These are phyloP conservation scores for Eumacrocentrus americanus DNA, from an alignment of 2,888 invertebrate species.

Conservation along the genomic window DNA sequence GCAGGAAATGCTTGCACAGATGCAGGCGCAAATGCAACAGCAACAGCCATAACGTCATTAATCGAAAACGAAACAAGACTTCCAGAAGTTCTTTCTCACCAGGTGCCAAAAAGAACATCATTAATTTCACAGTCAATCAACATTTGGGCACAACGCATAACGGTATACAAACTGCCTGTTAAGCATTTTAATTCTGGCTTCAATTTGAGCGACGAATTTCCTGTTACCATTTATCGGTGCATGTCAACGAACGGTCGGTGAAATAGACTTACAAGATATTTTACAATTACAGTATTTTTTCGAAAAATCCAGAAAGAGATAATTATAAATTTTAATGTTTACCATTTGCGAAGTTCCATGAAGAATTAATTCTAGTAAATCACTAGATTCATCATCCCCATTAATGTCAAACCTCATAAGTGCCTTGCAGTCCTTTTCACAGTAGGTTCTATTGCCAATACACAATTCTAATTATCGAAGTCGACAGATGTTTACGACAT, in stretches of 20 bases:
- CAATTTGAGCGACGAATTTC: constrained; percentile 13
- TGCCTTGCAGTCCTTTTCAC: constrained; percentile 25
- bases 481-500: not conserved
- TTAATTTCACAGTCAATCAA: constrained; percentile 23
- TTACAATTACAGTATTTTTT: constrained; percentile 37
- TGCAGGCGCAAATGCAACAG: constrained; percentile 93
- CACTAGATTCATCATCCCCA: no score
- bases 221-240: constrained; percentile 20
- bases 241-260: not conserved
- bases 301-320: not conserved
- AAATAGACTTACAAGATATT: constrained; percentile 32
- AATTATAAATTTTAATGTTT: not conserved
- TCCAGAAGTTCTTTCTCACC: constrained; percentile 39
- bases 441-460: not conserved
- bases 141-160: constrained; percentile 27
- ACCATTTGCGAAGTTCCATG: not conserved
- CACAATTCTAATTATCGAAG: not conserved
- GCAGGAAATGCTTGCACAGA: constrained; percentile 94
- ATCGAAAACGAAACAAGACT: not conserved
- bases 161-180: constrained; percentile 29
- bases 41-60: constrained; percentile 59
- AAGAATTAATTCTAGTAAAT: no score
- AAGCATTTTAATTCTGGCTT: constrained; percentile 29
- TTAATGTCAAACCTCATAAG: constrained; percentile 7
- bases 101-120: constrained; percentile 50